Evolutionary conservation across 2,113 vertebrate genomes (phyloP).

Genomic region (Zosterops hypoxanthus): DNA sequence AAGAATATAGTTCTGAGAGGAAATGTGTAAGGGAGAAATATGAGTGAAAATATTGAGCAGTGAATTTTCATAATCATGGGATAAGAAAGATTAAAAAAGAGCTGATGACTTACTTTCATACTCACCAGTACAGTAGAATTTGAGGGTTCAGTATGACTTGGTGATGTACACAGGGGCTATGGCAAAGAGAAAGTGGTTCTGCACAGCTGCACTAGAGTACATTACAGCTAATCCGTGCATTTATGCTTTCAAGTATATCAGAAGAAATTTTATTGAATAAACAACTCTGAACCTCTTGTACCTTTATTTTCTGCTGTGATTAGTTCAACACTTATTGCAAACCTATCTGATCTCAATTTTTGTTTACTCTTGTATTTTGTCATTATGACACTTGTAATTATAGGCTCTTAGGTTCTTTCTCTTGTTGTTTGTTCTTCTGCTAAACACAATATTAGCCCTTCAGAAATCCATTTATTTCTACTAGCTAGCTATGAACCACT

Average conservation of each 20-base stretch:
- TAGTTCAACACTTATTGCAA: not conserved
- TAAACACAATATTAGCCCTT: conserved; percentile 21
- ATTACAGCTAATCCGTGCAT: not conserved
- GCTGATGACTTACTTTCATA: not conserved
- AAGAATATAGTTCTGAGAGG: not conserved
- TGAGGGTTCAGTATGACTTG: not conserved
- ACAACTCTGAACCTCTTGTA: not conserved
- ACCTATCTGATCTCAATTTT: conserved; percentile 29
- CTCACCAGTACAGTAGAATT: not conserved
- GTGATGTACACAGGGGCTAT: not conserved
- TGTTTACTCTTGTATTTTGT: conserved; percentile 45
- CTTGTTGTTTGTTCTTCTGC: conserved; percentile 7
- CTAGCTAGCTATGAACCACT: not conserved
- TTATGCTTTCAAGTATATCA: not conserved
- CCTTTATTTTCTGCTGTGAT: not conserved
- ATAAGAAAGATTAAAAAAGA: not conserved
- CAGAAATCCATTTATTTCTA: conserved; percentile 11
- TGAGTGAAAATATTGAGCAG: not conserved
- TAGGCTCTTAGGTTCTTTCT: not conserved
- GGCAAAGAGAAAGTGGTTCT: not conserved
- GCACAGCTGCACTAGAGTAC: not conserved
- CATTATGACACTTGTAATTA: conserved; percentile 39
- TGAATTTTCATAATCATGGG: not conserved
- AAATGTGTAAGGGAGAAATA: not conserved
- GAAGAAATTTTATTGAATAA: conserved; percentile 8